phyloP scores from a whole-genome alignment of 2,113 vertebrate genomes.

The Melospiza melodia region DNA sequence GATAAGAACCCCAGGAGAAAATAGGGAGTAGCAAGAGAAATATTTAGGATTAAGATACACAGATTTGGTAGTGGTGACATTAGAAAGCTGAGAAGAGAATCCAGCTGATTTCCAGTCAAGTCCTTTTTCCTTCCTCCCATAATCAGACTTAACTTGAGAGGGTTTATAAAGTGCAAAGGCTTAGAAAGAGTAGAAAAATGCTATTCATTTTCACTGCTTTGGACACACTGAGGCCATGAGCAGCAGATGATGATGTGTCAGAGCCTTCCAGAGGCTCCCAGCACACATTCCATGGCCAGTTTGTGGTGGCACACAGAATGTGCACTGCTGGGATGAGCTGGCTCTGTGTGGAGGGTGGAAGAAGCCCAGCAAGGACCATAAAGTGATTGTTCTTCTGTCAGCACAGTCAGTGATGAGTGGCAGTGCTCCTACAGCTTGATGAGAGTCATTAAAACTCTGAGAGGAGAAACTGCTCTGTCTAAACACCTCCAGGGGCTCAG shows the following conservation, averaged over 20 bases:
- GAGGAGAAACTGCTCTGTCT: neutral
- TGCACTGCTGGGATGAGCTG: neutral
- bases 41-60: neutral
- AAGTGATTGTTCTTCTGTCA: neutral
- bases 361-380: neutral
- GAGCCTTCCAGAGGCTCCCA: neutral
- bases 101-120: neutral
- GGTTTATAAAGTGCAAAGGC: neutral
- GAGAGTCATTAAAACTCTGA: neutral
- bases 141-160: neutral
- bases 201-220: neutral
- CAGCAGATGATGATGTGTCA: neutral
- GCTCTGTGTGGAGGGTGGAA: neutral
- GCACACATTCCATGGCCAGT: neutral
- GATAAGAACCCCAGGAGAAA: neutral
- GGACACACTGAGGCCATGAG: neutral
- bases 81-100: neutral
- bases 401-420: neutral
- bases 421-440: neutral
- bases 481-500: neutral
- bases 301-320: accelerated
- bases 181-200: neutral
- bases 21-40: neutral
- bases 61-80: neutral
- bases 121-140: neutral